Evolutionary conservation across 2,888 invertebrate species (phyloP).

Genomic region (Ypsolopha scabrella): DNA sequence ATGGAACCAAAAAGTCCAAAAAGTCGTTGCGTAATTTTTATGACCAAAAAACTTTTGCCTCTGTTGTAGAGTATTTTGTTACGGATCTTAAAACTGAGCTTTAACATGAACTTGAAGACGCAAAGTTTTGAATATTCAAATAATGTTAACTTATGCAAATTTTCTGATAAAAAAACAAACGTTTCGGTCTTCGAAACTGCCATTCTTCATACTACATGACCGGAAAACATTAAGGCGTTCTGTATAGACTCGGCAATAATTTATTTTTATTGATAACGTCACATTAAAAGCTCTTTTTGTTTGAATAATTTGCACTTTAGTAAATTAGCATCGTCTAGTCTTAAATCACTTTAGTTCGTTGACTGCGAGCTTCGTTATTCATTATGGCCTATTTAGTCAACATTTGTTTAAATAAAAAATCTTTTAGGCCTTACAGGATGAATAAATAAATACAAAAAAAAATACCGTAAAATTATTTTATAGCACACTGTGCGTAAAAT

Average conservation of each 20-base stretch:
- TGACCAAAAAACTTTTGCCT: constrained; percentile 26
- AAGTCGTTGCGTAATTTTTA: constrained; percentile 38
- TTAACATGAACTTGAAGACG: background rate
- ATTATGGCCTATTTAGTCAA: too few relatives aligned
- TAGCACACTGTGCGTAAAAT: too few relatives aligned
- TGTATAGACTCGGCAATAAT: constrained; percentile 1
- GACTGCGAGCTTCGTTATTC: background rate
- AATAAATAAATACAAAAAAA: too few relatives aligned
- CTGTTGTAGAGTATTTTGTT: background rate
- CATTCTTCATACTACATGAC: constrained; percentile 6
- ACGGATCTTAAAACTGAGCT: background rate
- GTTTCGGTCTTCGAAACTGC: background rate
- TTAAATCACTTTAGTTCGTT: background rate
- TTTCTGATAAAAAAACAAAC: background rate
- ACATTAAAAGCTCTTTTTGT: constrained; percentile 4
- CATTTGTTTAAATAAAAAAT: too few relatives aligned
- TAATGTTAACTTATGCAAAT: background rate
- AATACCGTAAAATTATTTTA: too few relatives aligned
- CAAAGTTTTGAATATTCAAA: background rate
- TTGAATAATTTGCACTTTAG: constrained; percentile 2
- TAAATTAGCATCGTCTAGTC: background rate
- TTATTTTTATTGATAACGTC: constrained; percentile 4
- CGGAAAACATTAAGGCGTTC: constrained; percentile 26
- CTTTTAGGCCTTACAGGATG: too few relatives aligned
- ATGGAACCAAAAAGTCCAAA: constrained; percentile 26